Evolutionary conservation across 2,113 vertebrate species (phyloP).

Genomic region (Limnothrissa miodon): DNA sequence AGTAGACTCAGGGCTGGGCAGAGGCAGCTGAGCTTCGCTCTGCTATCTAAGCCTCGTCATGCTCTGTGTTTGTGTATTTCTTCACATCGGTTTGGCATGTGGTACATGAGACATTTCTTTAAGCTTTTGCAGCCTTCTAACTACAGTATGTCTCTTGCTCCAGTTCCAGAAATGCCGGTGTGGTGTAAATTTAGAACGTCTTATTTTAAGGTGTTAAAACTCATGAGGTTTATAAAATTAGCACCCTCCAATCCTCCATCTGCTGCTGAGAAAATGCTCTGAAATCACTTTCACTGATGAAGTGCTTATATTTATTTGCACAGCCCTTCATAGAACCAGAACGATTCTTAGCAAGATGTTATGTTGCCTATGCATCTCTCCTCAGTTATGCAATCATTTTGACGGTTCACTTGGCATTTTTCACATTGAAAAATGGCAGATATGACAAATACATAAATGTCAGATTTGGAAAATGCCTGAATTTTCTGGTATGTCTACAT

Average conservation of each 20-base stretch:
- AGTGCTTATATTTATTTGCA: neutral
- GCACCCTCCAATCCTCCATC: constrained; percentile 20
- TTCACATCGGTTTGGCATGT: neutral
- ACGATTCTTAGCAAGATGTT: neutral
- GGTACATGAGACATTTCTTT: neutral
- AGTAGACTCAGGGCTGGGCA: neutral
- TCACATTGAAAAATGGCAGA: neutral
- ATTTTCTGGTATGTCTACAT: neutral
- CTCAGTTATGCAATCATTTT: neutral
- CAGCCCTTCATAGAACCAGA: neutral
- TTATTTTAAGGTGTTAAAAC: constrained; percentile 20
- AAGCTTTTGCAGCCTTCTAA: neutral
- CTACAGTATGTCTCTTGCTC: neutral
- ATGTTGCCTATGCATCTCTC: neutral
- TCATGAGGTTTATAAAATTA: constrained; percentile 38
- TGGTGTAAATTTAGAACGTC: neutral
- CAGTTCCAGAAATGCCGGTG: neutral
- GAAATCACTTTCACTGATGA: constrained; percentile 41
- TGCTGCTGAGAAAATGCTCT: constrained; percentile 7
- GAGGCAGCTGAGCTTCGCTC: neutral
- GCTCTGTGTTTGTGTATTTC: neutral
- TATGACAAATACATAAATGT: no score
- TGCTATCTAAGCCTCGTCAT: neutral
- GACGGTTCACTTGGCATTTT: neutral
- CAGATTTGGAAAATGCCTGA: neutral